Conservation (phyloP, 2,888 invertebrate genomes). For the Melitaea athalia region DNA sequence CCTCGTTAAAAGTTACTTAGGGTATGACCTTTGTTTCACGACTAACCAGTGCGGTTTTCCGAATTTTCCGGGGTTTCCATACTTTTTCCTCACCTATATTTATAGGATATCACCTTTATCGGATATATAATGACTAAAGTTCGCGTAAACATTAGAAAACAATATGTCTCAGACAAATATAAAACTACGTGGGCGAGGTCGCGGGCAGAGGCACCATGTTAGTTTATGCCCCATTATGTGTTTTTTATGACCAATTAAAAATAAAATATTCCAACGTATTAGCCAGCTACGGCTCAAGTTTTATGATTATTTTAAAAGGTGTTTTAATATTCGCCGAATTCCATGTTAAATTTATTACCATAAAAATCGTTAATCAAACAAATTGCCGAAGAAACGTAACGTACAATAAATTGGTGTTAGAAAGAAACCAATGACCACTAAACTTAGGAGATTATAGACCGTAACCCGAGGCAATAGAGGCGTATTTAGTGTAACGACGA, state of each 20-base stretch:
- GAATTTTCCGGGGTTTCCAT: too few relatives aligned
- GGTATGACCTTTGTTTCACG: too few relatives aligned
- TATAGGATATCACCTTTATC: too few relatives aligned
- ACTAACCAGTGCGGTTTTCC: too few relatives aligned
- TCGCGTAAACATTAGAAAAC: background rate
- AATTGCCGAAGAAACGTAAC: slow-evolving; percentile 24
- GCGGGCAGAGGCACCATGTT: too few relatives aligned
- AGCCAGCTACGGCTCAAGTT: background rate
- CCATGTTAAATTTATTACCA: slow-evolving; percentile 9
- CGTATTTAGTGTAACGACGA: slow-evolving; percentile 15
- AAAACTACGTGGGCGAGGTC: too few relatives aligned
- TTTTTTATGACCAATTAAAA: background rate
- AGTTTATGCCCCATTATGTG: background rate
- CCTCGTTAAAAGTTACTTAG: too few relatives aligned
- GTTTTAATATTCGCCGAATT: background rate
- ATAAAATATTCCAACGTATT: background rate
- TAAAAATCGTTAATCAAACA: slow-evolving; percentile 18
- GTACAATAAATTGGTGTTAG: slow-evolving; percentile 19
- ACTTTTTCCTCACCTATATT: too few relatives aligned
- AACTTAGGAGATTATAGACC: slow-evolving; percentile 7
- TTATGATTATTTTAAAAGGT: slow-evolving; percentile 2
- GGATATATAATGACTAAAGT: too few relatives aligned
- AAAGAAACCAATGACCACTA: background rate
- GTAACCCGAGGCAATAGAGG: slow-evolving; percentile 17
- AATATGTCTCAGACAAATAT: too few relatives aligned